These are phyloP conservation scores for Rachycentron canadum DNA, from an alignment of 2,797 vertebrate species.

Conservation along the genomic window DNA sequence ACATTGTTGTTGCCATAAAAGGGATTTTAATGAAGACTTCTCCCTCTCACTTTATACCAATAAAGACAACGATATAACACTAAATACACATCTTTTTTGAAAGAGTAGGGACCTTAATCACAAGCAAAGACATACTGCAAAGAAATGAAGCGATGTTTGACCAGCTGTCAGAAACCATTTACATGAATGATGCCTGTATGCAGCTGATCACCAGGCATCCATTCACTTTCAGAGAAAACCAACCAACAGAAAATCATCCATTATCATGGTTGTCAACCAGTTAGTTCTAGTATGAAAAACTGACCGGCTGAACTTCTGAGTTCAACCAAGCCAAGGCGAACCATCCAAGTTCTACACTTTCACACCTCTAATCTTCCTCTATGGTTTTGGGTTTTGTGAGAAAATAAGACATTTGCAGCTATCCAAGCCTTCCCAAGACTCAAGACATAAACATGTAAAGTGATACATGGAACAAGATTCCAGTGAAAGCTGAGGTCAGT, in stretches of 20 bases:
- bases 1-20: constrained; percentile 44
- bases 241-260: constrained; percentile 3
- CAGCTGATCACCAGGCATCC: neutral
- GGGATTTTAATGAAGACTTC: neutral
- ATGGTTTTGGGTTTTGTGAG: neutral
- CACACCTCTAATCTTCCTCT: constrained; percentile 16
- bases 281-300: constrained; percentile 21
- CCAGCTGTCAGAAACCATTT: neutral
- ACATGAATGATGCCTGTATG: neutral
- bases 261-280: constrained; percentile 1
- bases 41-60: neutral
- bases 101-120: neutral
- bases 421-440: neutral
- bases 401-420: constrained; percentile 30
- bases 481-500: constrained; percentile 3
- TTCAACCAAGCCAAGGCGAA: neutral
- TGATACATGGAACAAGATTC: neutral
- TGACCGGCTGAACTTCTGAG: constrained; percentile 18
- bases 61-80: neutral
- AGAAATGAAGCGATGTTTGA: neutral
- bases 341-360: constrained; percentile 3
- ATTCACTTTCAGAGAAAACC: neutral
- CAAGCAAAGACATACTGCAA: neutral
- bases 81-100: neutral
- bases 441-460: constrained; percentile 1